A percentile compares a stretch with the other conserved stretches of the same genome.
phyloP scores from a whole-genome alignment of 1,140 invertebrate species.

The Protaetia brevitarsis region DNA sequence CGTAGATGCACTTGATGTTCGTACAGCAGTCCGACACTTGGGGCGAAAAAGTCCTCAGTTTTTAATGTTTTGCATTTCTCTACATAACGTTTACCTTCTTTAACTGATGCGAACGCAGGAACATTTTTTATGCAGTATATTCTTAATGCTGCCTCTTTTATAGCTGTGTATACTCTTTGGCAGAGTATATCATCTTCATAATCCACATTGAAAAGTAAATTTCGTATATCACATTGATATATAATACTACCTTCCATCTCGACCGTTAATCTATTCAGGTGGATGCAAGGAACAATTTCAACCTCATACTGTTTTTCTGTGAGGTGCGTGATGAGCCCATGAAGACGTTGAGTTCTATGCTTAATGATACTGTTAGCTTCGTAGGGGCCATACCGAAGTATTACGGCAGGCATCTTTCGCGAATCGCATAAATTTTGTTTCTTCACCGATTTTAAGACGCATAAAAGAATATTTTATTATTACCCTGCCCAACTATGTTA shows the following conservation, averaged over 20 bases:
- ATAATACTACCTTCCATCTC: constrained; percentile 33
- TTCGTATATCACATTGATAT: constrained; percentile 35
- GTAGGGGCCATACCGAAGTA: constrained; percentile 34
- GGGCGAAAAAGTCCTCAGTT: not conserved
- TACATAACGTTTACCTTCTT: not conserved
- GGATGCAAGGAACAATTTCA: constrained; percentile 27
- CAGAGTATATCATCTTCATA: constrained; percentile 32
- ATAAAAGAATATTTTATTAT: not conserved
- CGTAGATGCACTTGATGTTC: constrained; percentile 3
- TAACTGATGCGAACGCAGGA: not conserved
- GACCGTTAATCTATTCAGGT: constrained; percentile 34
- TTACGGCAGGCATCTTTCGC: constrained; percentile 6
- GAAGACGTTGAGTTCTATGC: constrained; percentile 33
- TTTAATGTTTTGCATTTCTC: not conserved
- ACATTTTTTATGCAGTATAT: constrained; percentile 24
- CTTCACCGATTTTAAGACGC: not conserved
- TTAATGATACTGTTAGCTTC: constrained; percentile 33
- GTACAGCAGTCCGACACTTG: not conserved
- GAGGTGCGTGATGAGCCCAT: constrained; percentile 22
- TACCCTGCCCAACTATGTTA: not conserved
- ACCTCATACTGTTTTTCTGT: constrained; percentile 25
- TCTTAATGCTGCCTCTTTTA: constrained; percentile 26
- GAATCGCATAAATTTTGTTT: not conserved
- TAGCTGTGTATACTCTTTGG: constrained; percentile 25
- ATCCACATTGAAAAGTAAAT: constrained; percentile 35